phyloP scores from a whole-genome alignment of 2,113 vertebrate species.

The Eudyptes chrysolophus region DNA sequence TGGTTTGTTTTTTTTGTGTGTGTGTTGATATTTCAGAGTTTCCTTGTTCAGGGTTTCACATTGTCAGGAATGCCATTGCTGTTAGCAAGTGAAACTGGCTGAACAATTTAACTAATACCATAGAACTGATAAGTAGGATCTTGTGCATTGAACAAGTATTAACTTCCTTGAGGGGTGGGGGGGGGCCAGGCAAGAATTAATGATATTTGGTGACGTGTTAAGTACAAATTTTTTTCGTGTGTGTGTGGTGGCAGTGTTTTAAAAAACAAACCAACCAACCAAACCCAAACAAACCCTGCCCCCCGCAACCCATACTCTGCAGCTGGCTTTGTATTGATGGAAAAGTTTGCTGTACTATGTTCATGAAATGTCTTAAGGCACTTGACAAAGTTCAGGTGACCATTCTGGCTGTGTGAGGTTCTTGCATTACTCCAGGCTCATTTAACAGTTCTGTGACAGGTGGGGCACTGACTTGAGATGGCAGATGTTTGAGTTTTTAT shows the following conservation, averaged over 20 bases:
- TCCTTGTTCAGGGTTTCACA: conserved; percentile 51
- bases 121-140: neutral
- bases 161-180: neutral
- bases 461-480: neutral
- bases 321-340: neutral
- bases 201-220: neutral
- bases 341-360: neutral
- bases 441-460: neutral
- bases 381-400: neutral
- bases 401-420: neutral
- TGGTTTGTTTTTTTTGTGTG: conserved; percentile 17
- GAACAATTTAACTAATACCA: neutral
- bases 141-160: neutral
- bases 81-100: neutral
- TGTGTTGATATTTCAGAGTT: conserved; percentile 65
- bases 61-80: conserved; percentile 53
- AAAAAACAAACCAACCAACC: neutral
- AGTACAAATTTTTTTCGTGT: neutral
- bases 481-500: neutral
- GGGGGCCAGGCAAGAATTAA: neutral
- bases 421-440: neutral
- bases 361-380: neutral
- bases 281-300: neutral
- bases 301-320: neutral
- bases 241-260: neutral